These are phyloP conservation scores for Cydia amplana DNA, from an alignment of 1,140 invertebrate genomes.

Conservation along the genomic window DNA sequence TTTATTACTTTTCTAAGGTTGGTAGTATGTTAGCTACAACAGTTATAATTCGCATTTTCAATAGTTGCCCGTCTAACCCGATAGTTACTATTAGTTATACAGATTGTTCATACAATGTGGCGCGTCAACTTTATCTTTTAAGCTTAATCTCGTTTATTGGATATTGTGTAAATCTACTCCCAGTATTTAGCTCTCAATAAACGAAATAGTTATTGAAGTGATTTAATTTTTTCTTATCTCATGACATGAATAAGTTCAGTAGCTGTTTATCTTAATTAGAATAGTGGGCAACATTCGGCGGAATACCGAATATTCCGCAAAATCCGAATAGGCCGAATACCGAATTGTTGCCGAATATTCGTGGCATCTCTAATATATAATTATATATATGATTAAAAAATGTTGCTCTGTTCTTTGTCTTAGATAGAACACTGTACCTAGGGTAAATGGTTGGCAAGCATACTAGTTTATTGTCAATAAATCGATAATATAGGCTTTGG, in stretches of 20 bases:
- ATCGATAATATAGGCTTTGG: too few species aligned
- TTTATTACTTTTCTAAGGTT: background rate
- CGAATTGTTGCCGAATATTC: too few species aligned
- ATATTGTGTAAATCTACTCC: background rate
- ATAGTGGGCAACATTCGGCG: too few species aligned
- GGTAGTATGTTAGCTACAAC: background rate
- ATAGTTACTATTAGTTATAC: constrained; percentile 16
- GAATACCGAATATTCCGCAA: too few species aligned
- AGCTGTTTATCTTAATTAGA: background rate
- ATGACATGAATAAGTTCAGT: too few species aligned
- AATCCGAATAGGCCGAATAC: too few species aligned
- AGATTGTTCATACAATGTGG: background rate
- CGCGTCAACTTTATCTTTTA: constrained; percentile 2
- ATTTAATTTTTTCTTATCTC: background rate
- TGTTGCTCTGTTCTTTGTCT: background rate
- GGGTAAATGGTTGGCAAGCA: background rate
- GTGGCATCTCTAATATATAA: too few species aligned
- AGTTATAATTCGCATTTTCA: background rate
- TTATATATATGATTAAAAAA: background rate
- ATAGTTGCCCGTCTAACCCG: background rate
- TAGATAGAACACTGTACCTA: background rate
- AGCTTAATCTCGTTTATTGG: constrained; percentile 2
- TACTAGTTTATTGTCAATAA: too few species aligned
- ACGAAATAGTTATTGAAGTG: background rate
- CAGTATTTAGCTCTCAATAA: constrained; percentile 8